These are phyloP conservation scores for Masticophis lateralis DNA, from an alignment of 2,797 vertebrate species.

Conservation along the genomic window DNA sequence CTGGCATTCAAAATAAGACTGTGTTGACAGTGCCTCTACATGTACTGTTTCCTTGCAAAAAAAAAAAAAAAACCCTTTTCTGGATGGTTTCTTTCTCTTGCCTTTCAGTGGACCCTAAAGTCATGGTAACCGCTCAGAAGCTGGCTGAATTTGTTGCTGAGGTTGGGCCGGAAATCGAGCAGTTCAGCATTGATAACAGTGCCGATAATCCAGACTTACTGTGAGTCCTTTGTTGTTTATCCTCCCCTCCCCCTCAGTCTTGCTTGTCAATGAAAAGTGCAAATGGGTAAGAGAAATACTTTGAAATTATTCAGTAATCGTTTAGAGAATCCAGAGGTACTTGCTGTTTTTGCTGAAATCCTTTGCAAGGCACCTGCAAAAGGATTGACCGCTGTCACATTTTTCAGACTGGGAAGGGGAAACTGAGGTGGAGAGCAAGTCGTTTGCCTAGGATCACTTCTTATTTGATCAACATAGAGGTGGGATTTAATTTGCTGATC, in stretches of 20 bases:
- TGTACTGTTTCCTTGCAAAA: background rate
- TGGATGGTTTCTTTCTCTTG: background rate
- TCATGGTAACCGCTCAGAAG: constrained; percentile 77
- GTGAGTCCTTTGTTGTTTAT: constrained; percentile 55
- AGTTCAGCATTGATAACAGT: constrained; percentile 80
- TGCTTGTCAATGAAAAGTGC: too few relatives aligned
- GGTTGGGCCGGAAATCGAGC: constrained; percentile 78
- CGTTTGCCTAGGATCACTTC: background rate
- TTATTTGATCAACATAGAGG: background rate
- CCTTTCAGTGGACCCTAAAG: constrained; percentile 73
- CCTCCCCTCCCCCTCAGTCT: too few relatives aligned
- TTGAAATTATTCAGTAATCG: background rate
- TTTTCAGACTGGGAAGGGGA: background rate
- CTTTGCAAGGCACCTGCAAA: background rate
- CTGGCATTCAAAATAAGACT: background rate
- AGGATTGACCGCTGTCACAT: background rate
- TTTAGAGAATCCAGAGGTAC: background rate
- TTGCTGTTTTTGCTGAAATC: background rate
- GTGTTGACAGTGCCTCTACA: background rate
- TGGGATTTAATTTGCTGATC: background rate
- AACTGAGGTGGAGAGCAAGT: background rate
- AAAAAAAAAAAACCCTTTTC: background rate
- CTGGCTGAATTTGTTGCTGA: constrained; percentile 77
- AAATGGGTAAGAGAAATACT: background rate
- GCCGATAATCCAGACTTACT: constrained; percentile 76